A percentile compares a stretch with the other conserved stretches of the same genome.
Conservation (phyloP, 2,797 vertebrate genomes). For the Cetoscarus ocellatus region DNA sequence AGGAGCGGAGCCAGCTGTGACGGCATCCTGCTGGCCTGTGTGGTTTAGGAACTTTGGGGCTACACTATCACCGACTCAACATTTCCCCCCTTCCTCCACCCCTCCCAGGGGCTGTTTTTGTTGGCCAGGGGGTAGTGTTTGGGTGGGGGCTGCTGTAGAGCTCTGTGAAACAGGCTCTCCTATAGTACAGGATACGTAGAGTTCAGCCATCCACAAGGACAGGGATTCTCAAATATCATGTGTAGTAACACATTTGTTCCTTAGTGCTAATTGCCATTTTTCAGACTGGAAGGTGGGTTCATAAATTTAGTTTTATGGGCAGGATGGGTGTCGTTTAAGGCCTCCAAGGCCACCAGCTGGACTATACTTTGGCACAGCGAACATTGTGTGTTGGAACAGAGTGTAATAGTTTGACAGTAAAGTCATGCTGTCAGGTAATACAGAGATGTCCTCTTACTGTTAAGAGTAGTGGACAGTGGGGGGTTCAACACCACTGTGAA, state of each 20-base stretch:
- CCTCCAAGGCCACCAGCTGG: slow-evolving; percentile 78
- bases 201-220: slow-evolving; percentile 74
- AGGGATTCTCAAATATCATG: slow-evolving; percentile 77
- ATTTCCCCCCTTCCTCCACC: slow-evolving; percentile 68
- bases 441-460: slow-evolving; percentile 65
- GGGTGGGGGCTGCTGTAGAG: slow-evolving; percentile 72
- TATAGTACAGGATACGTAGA: slow-evolving; percentile 70
- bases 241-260: slow-evolving; percentile 77
- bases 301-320: slow-evolving; percentile 80
- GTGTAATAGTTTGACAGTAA: slow-evolving; percentile 60
- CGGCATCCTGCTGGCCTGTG: slow-evolving; percentile 80
- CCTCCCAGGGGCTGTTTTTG: slow-evolving; percentile 82
- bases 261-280: slow-evolving; percentile 77
- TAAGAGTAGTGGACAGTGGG: slow-evolving; percentile 65
- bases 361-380: slow-evolving; percentile 64
- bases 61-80: slow-evolving; percentile 76
- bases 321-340: slow-evolving; percentile 79
- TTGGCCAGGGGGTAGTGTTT: slow-evolving; percentile 79
- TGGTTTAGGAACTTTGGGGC: slow-evolving; percentile 80
- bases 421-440: slow-evolving; percentile 69
- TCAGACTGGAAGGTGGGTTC: slow-evolving; percentile 74
- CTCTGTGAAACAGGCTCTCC: slow-evolving; percentile 64
- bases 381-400: slow-evolving; percentile 55
- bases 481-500: slow-evolving; percentile 56
- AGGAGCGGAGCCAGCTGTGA: slow-evolving; percentile 84